A percentile compares a stretch with the other conserved stretches of the same genome.
These are phyloP conservation scores for Unio pictorum DNA, from an alignment of 2,888 invertebrate genomes.

Conservation along the genomic window DNA sequence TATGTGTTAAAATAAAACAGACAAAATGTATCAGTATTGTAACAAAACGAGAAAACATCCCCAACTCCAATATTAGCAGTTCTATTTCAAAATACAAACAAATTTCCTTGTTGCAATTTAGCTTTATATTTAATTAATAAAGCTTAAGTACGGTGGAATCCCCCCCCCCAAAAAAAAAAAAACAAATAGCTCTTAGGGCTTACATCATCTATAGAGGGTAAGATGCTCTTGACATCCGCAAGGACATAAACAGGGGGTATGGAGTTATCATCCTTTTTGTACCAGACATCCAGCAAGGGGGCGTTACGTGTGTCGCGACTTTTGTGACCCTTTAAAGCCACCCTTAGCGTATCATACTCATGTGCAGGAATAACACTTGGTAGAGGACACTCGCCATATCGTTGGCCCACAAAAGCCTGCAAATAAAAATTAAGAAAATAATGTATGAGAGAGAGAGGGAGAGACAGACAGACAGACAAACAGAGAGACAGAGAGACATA, in stretches of 20 bases:
- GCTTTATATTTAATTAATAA: too few species aligned
- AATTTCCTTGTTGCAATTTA: too few species aligned
- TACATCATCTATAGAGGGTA: conserved; percentile 40
- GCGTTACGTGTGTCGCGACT: conserved; percentile 58
- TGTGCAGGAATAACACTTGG: conserved; percentile 56
- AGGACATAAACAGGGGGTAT: conserved; percentile 58
- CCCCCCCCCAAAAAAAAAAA: too few species aligned
- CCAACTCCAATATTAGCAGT: too few species aligned
- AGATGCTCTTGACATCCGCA: conserved; percentile 24
- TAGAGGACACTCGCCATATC: conserved; percentile 57
- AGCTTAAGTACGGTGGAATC: background rate
- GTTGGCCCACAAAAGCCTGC: conserved; percentile 66
- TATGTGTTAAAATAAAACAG: too few species aligned
- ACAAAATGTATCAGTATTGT: too few species aligned
- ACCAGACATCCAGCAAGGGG: conserved; percentile 62
- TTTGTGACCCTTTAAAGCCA: conserved; percentile 55
- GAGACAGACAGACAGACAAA: too few species aligned
- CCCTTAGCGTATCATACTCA: conserved; percentile 55
- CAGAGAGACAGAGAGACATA: too few species aligned
- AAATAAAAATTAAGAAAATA: background rate
- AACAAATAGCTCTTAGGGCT: conserved; percentile 7
- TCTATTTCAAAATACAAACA: too few species aligned
- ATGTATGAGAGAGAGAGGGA: too few species aligned
- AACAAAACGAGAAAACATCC: too few species aligned
- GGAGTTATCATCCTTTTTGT: conserved; percentile 61